phyloP scores from a whole-genome alignment of 1,140 invertebrate species.

The Potamilus streckersoni region DNA sequence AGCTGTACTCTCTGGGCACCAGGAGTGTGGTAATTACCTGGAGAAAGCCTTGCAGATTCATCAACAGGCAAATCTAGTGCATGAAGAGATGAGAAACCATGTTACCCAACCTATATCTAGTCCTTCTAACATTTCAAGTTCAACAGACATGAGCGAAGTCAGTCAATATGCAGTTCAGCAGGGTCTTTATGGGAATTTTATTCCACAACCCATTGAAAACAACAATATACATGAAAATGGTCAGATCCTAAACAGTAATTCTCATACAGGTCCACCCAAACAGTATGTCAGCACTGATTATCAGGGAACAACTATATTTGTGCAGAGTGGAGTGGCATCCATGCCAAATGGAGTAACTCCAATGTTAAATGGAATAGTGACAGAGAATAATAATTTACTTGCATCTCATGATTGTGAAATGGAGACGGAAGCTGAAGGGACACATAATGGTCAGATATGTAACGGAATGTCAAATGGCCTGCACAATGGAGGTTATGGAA shows the following conservation, averaged over 20 bases:
- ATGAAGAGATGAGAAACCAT: conserved; percentile 7
- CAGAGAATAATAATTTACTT: conserved; percentile 14
- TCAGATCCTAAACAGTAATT: conserved; percentile 5
- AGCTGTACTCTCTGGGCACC: conserved; percentile 38
- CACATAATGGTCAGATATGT: not conserved
- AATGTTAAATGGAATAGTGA: conserved; percentile 5
- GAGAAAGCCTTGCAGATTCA: conserved; percentile 43
- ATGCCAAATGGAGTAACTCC: not conserved
- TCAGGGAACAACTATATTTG: conserved; percentile 7
- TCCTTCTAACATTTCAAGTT: conserved; percentile 4
- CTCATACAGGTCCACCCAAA: conserved; percentile 1
- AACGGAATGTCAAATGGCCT: not conserved
- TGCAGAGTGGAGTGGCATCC: conserved; percentile 7
- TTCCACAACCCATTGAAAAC: not conserved
- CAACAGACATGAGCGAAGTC: not conserved
- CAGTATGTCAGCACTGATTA: conserved; percentile 25
- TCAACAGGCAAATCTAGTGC: conserved; percentile 15
- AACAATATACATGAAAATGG: not conserved
- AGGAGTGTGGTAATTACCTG: conserved; percentile 49
- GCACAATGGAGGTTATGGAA: not conserved
- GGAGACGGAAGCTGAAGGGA: conserved; percentile 25
- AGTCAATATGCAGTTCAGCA: conserved; percentile 8
- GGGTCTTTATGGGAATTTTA: conserved; percentile 5
- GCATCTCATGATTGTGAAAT: conserved; percentile 33
- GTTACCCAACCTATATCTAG: conserved; percentile 2